Evolutionary conservation across 1,140 invertebrate species (phyloP).

Genomic region (Solenopsis invicta): DNA sequence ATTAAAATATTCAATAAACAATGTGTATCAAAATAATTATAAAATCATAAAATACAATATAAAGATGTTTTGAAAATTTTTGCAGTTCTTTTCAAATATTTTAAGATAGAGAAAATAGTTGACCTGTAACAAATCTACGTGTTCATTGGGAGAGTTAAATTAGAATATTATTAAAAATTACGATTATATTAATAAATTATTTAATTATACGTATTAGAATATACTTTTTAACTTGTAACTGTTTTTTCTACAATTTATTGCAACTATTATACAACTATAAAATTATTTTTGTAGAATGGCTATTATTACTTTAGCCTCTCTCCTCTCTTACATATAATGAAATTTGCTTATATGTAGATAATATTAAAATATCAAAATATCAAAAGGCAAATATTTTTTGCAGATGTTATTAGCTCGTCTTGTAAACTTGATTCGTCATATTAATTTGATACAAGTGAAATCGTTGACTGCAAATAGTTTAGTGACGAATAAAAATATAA

Average conservation of each 20-base stretch:
- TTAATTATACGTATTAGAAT: neutral
- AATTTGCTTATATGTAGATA: neutral
- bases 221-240: neutral
- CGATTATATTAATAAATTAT: neutral
- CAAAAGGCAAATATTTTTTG: constrained; percentile 33
- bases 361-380: neutral
- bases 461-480: constrained; percentile 35
- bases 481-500: constrained; percentile 45
- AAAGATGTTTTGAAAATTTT: too few species aligned
- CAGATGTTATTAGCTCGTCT: neutral
- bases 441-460: constrained; percentile 36
- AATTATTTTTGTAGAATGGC: neutral
- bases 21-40: too few species aligned
- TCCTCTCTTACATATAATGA: neutral
- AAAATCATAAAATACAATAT: too few species aligned
- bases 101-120: too few species aligned
- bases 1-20: too few species aligned
- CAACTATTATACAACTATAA: neutral
- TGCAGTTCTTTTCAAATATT: too few species aligned
- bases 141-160: too few species aligned
- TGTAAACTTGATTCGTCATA: constrained; percentile 14
- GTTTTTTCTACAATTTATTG: neutral
- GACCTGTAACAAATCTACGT: too few species aligned
- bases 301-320: neutral
- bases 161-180: neutral